Evolutionary conservation across 2,888 invertebrate species (phyloP), one percentile per base, ranked within the genome.

Genomic region (Parnassius orleans): DNA sequence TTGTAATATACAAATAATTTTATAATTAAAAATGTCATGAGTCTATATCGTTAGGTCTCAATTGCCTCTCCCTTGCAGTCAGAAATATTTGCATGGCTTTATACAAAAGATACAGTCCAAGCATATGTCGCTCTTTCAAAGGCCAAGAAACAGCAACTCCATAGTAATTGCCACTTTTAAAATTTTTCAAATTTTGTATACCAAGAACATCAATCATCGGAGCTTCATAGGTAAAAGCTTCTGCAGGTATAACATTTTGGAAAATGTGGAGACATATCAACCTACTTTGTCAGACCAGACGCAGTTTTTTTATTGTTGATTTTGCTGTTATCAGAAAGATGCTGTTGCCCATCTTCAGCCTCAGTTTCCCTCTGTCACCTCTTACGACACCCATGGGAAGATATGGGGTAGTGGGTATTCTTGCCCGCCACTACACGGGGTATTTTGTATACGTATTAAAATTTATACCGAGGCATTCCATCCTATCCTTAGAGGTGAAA

Each of bases 151-250:
- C 92, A 0, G 95, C 93, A 0, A 93, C 89, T 0, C 98, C 98
- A 76, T 98, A 98, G 80, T 96, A 97, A 67, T 96, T 95, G 0
- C 98, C 98, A 44, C 89, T 84, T 76, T 95, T 95, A 15, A 94
- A 84, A 83, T 98, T 98, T 46, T 95, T 95, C 68, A 98, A 84
- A 76, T 95, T 95, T 0, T 92, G 82, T 5, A 96, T 73, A 0
- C 96, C 96, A 9, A 99, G 81, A 0, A 97, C 97, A 72, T 97
- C 97, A 14, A 99, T 98, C 94, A 99, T 98, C 10, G 97, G 94
- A 0, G 98, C 98, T 84, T 99, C 99, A 67, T 98, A 92, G 0
- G 98, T 98, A 71, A 95, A 97, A 0, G 99, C 99, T 82, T 99
- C 99, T 0, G 95, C 96, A 0, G 98, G 96, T 56, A 97, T 95